phyloP scores from a whole-genome alignment of 1,140 invertebrate species.

The Zaprionus camerounensis region DNA sequence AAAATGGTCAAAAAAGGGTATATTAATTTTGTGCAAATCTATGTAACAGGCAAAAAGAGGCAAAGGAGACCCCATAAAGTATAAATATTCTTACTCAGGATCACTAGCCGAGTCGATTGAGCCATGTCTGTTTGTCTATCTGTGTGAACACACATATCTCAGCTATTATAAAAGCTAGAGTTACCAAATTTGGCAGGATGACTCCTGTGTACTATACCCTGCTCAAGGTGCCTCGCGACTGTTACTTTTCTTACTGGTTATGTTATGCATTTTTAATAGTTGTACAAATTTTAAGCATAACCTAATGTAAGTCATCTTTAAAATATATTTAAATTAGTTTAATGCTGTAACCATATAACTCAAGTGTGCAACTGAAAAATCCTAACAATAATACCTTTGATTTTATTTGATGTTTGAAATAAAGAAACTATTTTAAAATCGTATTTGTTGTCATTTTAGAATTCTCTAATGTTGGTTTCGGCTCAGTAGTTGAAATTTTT shows the following conservation, averaged over 20 bases:
- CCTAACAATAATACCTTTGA: neutral
- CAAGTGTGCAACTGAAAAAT: neutral
- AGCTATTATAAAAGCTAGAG: too few relatives aligned
- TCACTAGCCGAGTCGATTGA: too few relatives aligned
- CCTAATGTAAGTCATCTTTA: neutral
- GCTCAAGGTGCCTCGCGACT: too few relatives aligned
- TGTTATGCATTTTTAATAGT: constrained; percentile 4
- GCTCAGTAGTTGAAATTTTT: neutral
- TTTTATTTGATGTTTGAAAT: neutral
- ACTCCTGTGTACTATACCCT: too few relatives aligned
- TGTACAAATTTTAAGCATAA: constrained; percentile 6
- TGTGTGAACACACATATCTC: too few relatives aligned
- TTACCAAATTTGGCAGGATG: too few relatives aligned
- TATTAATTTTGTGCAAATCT: too few relatives aligned
- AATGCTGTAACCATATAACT: neutral
- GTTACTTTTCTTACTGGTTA: neutral
- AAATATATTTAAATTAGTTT: neutral
- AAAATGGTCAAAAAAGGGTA: too few relatives aligned
- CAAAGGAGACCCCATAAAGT: too few relatives aligned
- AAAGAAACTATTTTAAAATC: neutral
- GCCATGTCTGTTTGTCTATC: too few relatives aligned
- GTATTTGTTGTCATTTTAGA: neutral
- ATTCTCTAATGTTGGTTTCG: neutral
- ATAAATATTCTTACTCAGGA: too few relatives aligned
- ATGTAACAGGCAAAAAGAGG: too few relatives aligned